phyloP scores from a whole-genome alignment of 2,797 vertebrate genomes.

The Erpetoichthys calabaricus region DNA sequence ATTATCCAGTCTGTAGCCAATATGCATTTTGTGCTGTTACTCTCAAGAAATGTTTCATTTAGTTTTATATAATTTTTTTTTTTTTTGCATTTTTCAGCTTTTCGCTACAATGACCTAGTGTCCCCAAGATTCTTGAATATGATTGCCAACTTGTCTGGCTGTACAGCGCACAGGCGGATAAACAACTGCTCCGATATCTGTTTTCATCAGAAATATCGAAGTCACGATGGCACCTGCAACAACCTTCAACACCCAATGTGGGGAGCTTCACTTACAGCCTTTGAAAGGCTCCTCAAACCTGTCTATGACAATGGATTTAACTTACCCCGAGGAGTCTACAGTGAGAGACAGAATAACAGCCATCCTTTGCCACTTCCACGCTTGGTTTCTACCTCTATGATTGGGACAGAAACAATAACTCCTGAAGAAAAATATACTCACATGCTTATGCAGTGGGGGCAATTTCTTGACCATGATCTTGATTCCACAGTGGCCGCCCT shows the following conservation, averaged over 20 bases:
- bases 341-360: conserved; percentile 58
- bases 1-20: too few species aligned
- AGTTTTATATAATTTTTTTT: conserved; percentile 1
- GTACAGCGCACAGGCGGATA: conserved; percentile 78
- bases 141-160: conserved; percentile 92
- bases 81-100: conserved; percentile 49
- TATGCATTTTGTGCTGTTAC: too few species aligned
- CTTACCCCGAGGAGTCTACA: conserved; percentile 67
- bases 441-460: conserved; percentile 98
- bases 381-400: conserved; percentile 77
- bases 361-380: conserved; percentile 72
- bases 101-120: conserved; percentile 94
- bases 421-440: conserved; percentile 84
- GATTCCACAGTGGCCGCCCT: conserved; percentile 84
- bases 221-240: conserved; percentile 90
- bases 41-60: too few species aligned
- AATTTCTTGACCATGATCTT: conserved; percentile 92
- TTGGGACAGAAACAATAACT: conserved; percentile 78
- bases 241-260: conserved; percentile 96
- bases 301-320: conserved; percentile 96
- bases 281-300: conserved; percentile 79
- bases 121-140: conserved; percentile 85
- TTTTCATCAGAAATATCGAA: conserved; percentile 93
- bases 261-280: conserved; percentile 89
- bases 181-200: conserved; percentile 97